phyloP scores from a whole-genome alignment of 1,140 invertebrate species.

The Goniozus legneri region DNA sequence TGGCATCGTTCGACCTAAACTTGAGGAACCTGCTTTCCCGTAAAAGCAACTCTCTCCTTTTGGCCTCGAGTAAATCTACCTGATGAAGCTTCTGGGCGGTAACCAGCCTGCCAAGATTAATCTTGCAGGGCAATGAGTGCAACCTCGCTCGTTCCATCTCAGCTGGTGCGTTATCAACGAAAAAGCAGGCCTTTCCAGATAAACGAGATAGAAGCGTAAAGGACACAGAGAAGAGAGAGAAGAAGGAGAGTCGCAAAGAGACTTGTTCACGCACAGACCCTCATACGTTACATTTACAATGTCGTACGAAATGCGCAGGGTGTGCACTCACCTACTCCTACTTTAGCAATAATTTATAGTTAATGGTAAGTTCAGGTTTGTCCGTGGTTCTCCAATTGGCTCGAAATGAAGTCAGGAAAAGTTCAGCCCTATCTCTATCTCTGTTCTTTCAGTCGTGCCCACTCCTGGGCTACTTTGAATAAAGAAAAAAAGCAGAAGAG shows the following conservation, averaged over 20 bases:
- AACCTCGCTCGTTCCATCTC: slow-evolving; percentile 7
- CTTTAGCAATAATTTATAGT: too few species aligned
- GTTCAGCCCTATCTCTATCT: too few species aligned
- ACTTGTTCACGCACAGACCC: not conserved
- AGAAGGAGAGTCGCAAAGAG: not conserved
- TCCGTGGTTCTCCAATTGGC: too few species aligned
- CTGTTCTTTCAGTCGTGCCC: too few species aligned
- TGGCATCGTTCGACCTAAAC: not conserved
- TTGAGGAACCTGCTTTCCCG: not conserved
- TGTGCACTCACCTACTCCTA: too few species aligned
- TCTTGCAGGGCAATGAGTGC: slow-evolving; percentile 7
- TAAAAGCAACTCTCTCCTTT: not conserved
- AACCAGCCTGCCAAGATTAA: slow-evolving; percentile 18
- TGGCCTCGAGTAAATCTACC: slow-evolving; percentile 17
- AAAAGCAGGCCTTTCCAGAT: not conserved
- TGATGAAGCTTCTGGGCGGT: slow-evolving; percentile 11
- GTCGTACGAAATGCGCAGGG: too few species aligned
- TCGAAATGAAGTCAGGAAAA: too few species aligned
- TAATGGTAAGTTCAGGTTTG: too few species aligned
- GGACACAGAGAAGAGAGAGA: not conserved
- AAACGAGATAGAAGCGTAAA: not conserved
- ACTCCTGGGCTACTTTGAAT: too few species aligned
- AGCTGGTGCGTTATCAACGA: slow-evolving; percentile 14
- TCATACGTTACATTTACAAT: not conserved
- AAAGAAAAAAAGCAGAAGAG: too few species aligned